A percentile compares a stretch with the other conserved stretches of the same genome.
phyloP scores from a whole-genome alignment of 1,140 invertebrate species.

The Calephelis virginiensis region DNA sequence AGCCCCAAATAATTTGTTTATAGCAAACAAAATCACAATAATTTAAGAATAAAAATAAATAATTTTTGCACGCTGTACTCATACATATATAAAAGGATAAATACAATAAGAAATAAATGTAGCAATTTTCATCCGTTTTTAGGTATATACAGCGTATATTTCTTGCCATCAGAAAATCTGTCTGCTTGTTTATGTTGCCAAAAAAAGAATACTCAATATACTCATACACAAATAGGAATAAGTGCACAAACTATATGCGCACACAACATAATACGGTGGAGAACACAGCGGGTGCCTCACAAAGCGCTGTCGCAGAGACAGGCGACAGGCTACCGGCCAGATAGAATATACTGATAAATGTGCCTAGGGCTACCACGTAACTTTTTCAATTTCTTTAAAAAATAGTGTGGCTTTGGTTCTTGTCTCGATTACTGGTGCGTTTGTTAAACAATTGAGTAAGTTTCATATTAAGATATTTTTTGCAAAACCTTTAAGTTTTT shows the following conservation, averaged over 20 bases:
- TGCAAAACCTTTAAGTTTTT: no score
- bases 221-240: conserved; percentile 5
- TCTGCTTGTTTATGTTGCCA: not conserved
- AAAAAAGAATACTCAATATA: not conserved
- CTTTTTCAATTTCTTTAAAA: no score
- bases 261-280: conserved; percentile 3
- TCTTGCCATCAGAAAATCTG: no score
- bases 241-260: conserved; percentile 6
- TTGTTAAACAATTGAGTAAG: no score
- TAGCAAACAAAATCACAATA: no score
- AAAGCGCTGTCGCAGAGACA: conserved; percentile 27
- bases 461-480: no score
- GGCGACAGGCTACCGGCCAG: conserved; percentile 25
- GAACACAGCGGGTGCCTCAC: conserved; percentile 26
- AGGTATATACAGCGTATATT: not conserved
- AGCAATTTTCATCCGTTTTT: not conserved
- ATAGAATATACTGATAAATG: conserved; percentile 24
- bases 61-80: rapidly evolving
- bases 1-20: no score
- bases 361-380: not conserved
- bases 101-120: no score
- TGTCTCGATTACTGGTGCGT: no score
- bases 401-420: not conserved
- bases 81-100: no score
- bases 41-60: no score